Conservation (phyloP, 2,113 vertebrate genomes). For the Boulengeromyrus knoepffleri region DNA sequence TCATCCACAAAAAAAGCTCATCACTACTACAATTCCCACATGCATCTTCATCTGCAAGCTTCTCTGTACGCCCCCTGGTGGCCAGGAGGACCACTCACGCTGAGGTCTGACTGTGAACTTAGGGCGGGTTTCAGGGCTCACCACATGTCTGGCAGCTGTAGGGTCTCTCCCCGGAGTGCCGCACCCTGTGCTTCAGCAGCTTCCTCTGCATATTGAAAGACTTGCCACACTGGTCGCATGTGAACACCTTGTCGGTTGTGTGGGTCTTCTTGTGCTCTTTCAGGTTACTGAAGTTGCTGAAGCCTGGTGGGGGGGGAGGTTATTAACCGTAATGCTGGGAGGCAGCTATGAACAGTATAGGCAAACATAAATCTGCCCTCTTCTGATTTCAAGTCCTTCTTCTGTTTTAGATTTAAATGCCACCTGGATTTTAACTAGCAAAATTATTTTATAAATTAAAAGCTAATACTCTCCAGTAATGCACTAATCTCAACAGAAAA, state of each 20-base stretch:
- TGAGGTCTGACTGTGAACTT: neutral
- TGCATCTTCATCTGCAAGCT: neutral
- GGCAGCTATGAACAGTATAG: neutral
- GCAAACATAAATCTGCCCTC: neutral
- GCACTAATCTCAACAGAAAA: neutral
- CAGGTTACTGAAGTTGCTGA: slow-evolving; percentile 92
- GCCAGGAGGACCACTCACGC: neutral
- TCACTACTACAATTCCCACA: neutral
- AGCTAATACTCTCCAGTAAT: neutral
- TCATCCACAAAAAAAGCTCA: neutral
- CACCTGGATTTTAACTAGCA: neutral
- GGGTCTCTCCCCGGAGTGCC: slow-evolving; percentile 81
- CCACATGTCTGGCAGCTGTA: slow-evolving; percentile 89
- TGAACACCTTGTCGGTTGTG: slow-evolving; percentile 80
- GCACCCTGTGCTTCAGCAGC: slow-evolving; percentile 79
- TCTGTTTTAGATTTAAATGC: neutral
- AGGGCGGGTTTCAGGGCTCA: slow-evolving; percentile 36
- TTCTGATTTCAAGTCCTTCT: neutral
- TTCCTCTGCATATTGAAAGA: slow-evolving; percentile 94
- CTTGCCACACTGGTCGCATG: slow-evolving; percentile 93
- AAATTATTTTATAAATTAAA: neutral
- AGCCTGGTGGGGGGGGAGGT: slow-evolving; percentile 60
- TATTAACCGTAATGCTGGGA: neutral
- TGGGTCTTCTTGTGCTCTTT: slow-evolving; percentile 97
- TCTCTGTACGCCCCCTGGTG: neutral